Evolutionary conservation across 2,797 vertebrate species (phyloP).

Genomic region (Scolopax rusticola): DNA sequence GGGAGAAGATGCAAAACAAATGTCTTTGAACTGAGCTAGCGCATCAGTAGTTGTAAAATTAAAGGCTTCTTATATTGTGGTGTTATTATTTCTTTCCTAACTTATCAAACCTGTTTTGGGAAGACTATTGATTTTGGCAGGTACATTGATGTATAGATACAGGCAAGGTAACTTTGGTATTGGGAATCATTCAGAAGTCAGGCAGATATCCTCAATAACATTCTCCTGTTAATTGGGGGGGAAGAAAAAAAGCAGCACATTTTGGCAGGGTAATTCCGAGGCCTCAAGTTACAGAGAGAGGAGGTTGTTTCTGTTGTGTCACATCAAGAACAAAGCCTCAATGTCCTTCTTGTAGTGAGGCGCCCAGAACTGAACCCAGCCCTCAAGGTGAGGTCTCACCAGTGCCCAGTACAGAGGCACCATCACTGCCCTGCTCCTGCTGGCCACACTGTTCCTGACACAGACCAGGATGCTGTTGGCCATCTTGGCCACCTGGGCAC

Average conservation of each 20-base stretch:
- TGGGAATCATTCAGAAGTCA: neutral
- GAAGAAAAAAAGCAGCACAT: neutral
- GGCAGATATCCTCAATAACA: neutral
- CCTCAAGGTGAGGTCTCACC: too few species aligned
- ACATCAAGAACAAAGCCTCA: neutral
- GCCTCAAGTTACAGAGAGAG: neutral
- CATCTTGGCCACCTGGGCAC: too few species aligned
- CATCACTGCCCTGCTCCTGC: too few species aligned
- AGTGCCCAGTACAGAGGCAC: too few species aligned
- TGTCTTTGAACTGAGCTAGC: neutral
- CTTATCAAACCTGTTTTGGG: neutral
- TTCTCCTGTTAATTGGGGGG: neutral
- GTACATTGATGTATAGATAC: neutral
- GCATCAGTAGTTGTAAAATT: neutral
- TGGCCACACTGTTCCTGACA: too few species aligned
- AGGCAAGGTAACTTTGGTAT: neutral
- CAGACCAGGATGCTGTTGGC: too few species aligned
- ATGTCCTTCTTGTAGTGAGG: too few species aligned
- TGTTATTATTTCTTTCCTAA: neutral
- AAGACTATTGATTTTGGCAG: neutral
- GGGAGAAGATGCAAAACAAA: neutral
- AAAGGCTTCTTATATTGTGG: neutral
- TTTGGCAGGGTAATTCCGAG: neutral
- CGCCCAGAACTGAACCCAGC: too few species aligned
- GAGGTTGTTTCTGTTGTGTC: neutral